These are phyloP conservation scores for Cinclus mexicanus DNA, from an alignment of 2,113 vertebrate species.

Conservation along the genomic window DNA sequence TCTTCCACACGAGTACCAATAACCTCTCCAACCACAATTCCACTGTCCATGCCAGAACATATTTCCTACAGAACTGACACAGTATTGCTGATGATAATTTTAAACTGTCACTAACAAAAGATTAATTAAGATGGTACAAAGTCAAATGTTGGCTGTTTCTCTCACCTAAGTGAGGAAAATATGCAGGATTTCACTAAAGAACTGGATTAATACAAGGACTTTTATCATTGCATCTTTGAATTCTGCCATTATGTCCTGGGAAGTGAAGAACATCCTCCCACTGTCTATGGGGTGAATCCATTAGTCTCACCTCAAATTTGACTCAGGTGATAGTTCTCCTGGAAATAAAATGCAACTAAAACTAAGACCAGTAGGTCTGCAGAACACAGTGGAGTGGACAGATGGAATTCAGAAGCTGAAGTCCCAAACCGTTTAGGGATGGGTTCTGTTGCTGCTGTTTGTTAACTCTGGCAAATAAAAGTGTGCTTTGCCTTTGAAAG, in stretches of 20 bases:
- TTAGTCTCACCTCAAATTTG: neutral
- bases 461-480: slow-evolving; percentile 21
- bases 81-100: neutral
- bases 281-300: neutral
- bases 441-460: slow-evolving; percentile 24
- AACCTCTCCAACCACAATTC: neutral
- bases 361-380: neutral
- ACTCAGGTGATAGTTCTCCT: neutral
- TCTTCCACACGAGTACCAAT: neutral
- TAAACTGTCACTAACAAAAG: neutral
- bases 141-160: neutral
- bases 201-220: neutral
- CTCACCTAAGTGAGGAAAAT: neutral
- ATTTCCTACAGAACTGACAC: neutral
- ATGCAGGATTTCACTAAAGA: neutral
- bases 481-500: slow-evolving; percentile 18
- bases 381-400: neutral
- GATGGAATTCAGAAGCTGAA: neutral
- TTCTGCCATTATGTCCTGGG: neutral
- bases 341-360: neutral
- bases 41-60: neutral
- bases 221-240: neutral
- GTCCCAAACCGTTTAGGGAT: neutral
- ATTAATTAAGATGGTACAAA: neutral
- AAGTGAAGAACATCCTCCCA: neutral